Evolutionary conservation across 2,888 invertebrate genomes (phyloP).

Genomic region (Carpatolechia fugitivella): DNA sequence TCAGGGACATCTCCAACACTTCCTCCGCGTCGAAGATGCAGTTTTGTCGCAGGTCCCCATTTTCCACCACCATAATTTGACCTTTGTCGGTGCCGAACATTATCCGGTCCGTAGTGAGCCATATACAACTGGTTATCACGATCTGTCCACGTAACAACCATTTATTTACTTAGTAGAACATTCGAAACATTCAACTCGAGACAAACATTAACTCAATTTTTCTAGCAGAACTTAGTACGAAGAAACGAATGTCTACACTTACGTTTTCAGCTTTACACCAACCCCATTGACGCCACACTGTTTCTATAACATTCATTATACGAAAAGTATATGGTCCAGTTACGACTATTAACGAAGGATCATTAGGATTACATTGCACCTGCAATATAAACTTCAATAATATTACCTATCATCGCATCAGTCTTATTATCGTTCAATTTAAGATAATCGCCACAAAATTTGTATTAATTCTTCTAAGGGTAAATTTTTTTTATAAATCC

Average conservation of each 20-base stretch:
- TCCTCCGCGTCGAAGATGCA: slow-evolving; percentile 81
- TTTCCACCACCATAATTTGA: slow-evolving; percentile 88
- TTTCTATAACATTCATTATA: slow-evolving; percentile 87
- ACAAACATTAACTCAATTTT: too few relatives aligned
- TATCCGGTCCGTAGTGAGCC: slow-evolving; percentile 91
- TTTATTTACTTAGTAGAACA: neutral
- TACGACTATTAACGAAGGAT: slow-evolving; percentile 85
- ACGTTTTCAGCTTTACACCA: slow-evolving; percentile 88
- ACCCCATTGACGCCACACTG: slow-evolving; percentile 89
- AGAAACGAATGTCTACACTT: too few relatives aligned
- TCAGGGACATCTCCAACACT: slow-evolving; percentile 80
- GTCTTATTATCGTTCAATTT: too few relatives aligned
- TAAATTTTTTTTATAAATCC: too few relatives aligned
- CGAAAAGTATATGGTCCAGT: slow-evolving; percentile 83
- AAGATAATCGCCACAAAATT: too few relatives aligned
- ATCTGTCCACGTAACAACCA: slow-evolving; percentile 44
- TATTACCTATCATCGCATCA: neutral
- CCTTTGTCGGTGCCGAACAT: slow-evolving; percentile 89
- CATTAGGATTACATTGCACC: slow-evolving; percentile 89
- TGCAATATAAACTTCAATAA: slow-evolving; percentile 40
- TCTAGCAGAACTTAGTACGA: too few relatives aligned
- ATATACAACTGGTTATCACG: slow-evolving; percentile 86
- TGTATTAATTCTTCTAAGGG: too few relatives aligned
- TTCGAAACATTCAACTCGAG: too few relatives aligned
- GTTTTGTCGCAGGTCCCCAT: slow-evolving; percentile 87